A percentile compares a stretch with the other conserved stretches of the same genome.
Conservation (phyloP, 2,113 vertebrate genomes). For the Oryzias javanicus region DNA sequence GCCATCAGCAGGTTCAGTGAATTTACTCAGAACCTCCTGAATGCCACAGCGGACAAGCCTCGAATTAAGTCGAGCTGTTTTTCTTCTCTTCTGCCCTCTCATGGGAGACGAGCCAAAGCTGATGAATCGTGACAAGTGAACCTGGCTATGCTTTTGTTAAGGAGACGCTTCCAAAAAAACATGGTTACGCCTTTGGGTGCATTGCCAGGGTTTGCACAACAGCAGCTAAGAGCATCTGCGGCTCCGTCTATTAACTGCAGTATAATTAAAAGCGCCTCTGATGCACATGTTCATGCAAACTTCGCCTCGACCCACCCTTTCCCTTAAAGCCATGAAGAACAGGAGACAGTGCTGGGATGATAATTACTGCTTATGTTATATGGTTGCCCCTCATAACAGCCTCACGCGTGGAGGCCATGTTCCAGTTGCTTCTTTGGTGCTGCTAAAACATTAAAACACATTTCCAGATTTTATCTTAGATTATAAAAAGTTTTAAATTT, state of each 20-base stretch:
- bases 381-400: constrained; percentile 60
- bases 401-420: constrained; percentile 46
- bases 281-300: constrained; percentile 27
- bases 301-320: constrained; percentile 23
- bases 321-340: constrained; percentile 34
- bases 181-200: constrained; percentile 61
- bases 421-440: constrained; percentile 8
- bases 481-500: no score
- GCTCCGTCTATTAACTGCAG: constrained; percentile 38
- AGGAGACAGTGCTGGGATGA: constrained; percentile 43
- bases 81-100: constrained; percentile 18
- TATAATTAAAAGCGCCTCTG: constrained; percentile 51
- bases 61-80: constrained; percentile 10
- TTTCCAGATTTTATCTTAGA: no score
- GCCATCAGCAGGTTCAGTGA: constrained; percentile 17
- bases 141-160: constrained; percentile 61
- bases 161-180: constrained; percentile 42
- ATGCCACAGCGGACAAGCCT: constrained; percentile 28
- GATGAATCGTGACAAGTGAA: constrained; percentile 63
- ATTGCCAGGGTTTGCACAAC: constrained; percentile 65
- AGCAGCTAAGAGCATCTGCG: constrained; percentile 41
- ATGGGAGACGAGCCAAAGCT: constrained; percentile 52
- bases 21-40: constrained; percentile 13
- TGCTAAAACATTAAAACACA: not conserved
- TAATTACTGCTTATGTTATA: constrained; percentile 76